phyloP scores from a whole-genome alignment of 2,888 invertebrate species.

The Isotomurus palustris region DNA sequence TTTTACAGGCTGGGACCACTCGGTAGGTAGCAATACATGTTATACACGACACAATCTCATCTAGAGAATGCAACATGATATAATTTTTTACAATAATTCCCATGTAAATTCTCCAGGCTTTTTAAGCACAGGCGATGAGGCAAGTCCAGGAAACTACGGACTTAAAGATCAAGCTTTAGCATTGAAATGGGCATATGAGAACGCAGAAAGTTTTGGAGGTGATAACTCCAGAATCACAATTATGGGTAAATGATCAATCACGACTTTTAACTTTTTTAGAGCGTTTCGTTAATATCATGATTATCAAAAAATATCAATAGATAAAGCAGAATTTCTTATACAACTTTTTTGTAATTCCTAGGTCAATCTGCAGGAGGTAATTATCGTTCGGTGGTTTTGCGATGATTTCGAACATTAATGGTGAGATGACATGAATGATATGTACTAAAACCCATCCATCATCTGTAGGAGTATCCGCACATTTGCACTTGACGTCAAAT shows the following conservation, averaged over 20 bases:
- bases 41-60: too few relatives aligned
- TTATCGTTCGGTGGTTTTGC: too few relatives aligned
- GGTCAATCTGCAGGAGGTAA: constrained; percentile 34
- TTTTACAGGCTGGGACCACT: constrained; percentile 7
- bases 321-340: background rate
- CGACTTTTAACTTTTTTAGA: background rate
- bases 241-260: constrained; percentile 4
- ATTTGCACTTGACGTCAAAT: constrained; percentile 26
- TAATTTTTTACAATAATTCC: too few relatives aligned
- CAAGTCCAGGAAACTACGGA: constrained; percentile 30
- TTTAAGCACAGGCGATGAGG: constrained; percentile 30
- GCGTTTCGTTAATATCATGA: too few relatives aligned
- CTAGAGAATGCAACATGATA: too few relatives aligned
- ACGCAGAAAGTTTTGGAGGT: constrained; percentile 30
- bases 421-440: too few relatives aligned
- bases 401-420: too few relatives aligned
- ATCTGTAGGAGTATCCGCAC: constrained; percentile 18
- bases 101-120: constrained; percentile 29
- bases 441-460: too few relatives aligned
- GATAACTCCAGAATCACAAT: constrained; percentile 19
- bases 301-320: too few relatives aligned
- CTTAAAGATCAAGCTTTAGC: constrained; percentile 37
- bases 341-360: background rate
- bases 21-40: too few relatives aligned
- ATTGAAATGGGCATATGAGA: constrained; percentile 37